These are phyloP conservation scores for Thryonomys swinderianus DNA, from an alignment of 2,113 vertebrate genomes.

Conservation along the genomic window DNA sequence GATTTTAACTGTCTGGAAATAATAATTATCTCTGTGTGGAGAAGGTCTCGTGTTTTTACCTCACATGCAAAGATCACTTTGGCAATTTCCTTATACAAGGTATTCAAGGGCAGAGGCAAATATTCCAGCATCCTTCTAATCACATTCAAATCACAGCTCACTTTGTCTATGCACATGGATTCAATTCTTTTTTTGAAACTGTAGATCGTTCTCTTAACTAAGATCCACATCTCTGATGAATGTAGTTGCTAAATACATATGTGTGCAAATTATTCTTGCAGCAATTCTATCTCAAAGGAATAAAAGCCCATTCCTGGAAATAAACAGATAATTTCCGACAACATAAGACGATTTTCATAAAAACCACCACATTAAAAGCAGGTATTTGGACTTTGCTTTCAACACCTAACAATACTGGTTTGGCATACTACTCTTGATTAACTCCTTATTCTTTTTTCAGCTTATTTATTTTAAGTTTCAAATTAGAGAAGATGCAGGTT, in stretches of 20 bases:
- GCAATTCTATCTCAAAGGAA: neutral
- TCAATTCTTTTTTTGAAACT: neutral
- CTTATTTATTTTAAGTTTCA: constrained; percentile 33
- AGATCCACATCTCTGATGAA: neutral
- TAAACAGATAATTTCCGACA: constrained; percentile 13
- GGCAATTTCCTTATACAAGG: neutral
- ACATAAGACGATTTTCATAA: constrained; percentile 26
- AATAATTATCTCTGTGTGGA: neutral
- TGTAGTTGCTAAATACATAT: neutral
- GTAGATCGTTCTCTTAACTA: neutral
- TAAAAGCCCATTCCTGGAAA: constrained; percentile 33
- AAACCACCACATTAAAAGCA: neutral
- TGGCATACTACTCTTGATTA: constrained; percentile 11
- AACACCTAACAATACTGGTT: neutral
- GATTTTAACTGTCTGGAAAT: constrained; percentile 7
- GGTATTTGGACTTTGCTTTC: neutral
- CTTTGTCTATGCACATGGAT: neutral
- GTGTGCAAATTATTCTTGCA: neutral
- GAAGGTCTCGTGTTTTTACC: neutral
- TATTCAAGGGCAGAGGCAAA: neutral
- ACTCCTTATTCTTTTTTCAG: neutral
- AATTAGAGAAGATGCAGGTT: constrained; percentile 3
- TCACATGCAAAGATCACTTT: neutral
- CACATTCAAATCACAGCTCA: neutral
- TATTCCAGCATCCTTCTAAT: neutral